These are phyloP conservation scores for Montipora efflorescens DNA, from an alignment of 64 coral and sea anemone genomes.

Conservation along the genomic window DNA sequence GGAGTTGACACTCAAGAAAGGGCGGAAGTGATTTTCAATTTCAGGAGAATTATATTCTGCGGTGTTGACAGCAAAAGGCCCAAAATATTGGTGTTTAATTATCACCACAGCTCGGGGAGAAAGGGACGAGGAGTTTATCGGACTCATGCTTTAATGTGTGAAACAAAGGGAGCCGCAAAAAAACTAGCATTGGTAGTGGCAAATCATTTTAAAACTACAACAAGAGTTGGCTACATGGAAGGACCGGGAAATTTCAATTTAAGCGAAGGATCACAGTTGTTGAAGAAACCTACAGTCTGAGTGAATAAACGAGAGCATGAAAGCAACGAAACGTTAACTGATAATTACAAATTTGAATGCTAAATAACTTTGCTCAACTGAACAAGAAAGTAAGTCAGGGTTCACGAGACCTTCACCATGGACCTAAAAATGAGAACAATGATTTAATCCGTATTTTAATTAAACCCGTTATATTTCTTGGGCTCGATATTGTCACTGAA, in stretches of 20 bases:
- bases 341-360: too few relatives aligned
- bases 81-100: slow-evolving; percentile 74
- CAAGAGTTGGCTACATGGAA: not conserved
- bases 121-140: slow-evolving; percentile 53
- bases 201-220: slow-evolving; percentile 43
- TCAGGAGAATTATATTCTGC: slow-evolving; percentile 70
- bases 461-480: too few relatives aligned
- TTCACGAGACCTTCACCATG: too few relatives aligned
- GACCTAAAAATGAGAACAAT: too few relatives aligned
- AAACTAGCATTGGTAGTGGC: slow-evolving; percentile 59
- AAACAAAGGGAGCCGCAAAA: slow-evolving; percentile 41
- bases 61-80: slow-evolving; percentile 67
- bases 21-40: slow-evolving; percentile 27
- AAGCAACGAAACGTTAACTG: not conserved
- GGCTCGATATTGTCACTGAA: too few relatives aligned
- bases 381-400: too few relatives aligned
- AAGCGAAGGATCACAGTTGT: not conserved
- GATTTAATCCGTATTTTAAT: too few relatives aligned
- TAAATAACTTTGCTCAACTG: too few relatives aligned
- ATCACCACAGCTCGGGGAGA: slow-evolving; percentile 55
- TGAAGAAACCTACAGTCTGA: not conserved
- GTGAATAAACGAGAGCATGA: not conserved
- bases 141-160: slow-evolving; percentile 74
- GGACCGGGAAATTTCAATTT: not conserved
- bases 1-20: slow-evolving; percentile 11